These are phyloP conservation scores for Mycalesis mineus DNA, from an alignment of 2,888 invertebrate species.

Conservation along the genomic window DNA sequence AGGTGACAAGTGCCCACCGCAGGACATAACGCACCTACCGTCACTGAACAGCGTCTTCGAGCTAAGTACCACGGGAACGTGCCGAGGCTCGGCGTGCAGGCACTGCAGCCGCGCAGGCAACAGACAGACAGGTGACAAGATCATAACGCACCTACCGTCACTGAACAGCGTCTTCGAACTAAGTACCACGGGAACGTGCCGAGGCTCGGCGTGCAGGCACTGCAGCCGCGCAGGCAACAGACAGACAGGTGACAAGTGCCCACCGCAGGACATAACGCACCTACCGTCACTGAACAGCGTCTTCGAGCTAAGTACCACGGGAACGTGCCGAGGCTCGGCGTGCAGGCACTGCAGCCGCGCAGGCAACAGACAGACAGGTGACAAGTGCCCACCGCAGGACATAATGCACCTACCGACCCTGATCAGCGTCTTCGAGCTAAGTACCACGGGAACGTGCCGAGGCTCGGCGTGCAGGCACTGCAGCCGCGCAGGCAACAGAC, in stretches of 20 bases:
- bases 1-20: too few relatives aligned
- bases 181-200: slow-evolving; percentile 67
- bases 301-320: neutral
- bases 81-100: slow-evolving; percentile 26
- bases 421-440: neutral
- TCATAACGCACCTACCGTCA: too few relatives aligned
- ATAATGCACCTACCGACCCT: neutral
- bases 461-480: slow-evolving; percentile 26
- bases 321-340: slow-evolving; percentile 35
- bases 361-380: slow-evolving; percentile 45
- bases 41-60: neutral
- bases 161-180: slow-evolving; percentile 34
- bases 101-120: slow-evolving; percentile 44
- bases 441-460: slow-evolving; percentile 26
- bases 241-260: slow-evolving; percentile 13
- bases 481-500: slow-evolving; percentile 44
- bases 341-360: slow-evolving; percentile 2
- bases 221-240: slow-evolving; percentile 60
- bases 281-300: neutral
- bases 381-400: neutral
- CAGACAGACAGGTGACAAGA: slow-evolving; percentile 14
- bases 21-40: neutral
- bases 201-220: slow-evolving; percentile 59
- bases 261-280: neutral
- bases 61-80: slow-evolving; percentile 26